A percentile compares a stretch with the other conserved stretches of the same genome.
These are phyloP conservation scores for Sympetrum striolatum DNA, from an alignment of 2,888 invertebrate species.

Conservation along the genomic window DNA sequence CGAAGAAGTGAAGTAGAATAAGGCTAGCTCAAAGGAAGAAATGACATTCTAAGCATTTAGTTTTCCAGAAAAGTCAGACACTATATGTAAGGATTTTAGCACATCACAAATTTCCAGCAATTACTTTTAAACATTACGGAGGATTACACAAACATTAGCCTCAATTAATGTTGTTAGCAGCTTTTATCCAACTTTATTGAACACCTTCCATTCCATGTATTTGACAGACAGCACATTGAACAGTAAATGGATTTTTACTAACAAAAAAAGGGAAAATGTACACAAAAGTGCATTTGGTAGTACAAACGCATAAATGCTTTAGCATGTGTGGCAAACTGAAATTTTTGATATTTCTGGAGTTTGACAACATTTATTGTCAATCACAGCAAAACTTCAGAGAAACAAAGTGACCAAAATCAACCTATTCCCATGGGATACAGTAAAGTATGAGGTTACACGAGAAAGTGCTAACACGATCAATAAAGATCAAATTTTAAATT, in stretches of 20 bases:
- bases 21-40: no score
- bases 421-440: conserved; percentile 33
- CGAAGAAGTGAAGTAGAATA: no score
- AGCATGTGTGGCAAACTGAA: conserved; percentile 40
- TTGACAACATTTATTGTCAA: conserved; percentile 44
- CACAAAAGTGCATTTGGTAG: conserved; percentile 19
- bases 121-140: no score
- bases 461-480: conserved; percentile 28
- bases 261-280: conserved; percentile 6
- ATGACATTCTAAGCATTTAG: no score
- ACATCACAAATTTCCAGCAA: no score
- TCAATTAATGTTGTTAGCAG: no score
- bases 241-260: conserved; percentile 24
- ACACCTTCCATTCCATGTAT: conserved; percentile 23
- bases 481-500: conserved; percentile 14
- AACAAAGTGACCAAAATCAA: conserved; percentile 28
- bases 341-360: conserved; percentile 30
- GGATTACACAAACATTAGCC: no score
- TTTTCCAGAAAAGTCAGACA: no score
- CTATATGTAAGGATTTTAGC: no score
- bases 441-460: conserved; percentile 3
- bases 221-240: conserved; percentile 39
- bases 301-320: conserved; percentile 36
- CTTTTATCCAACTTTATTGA: conserved; percentile 40
- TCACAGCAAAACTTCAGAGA: conserved; percentile 42